Base-by-base conservation (phyloP, 1,140 invertebrate genomes). In the Trichonephila inaurata region DNA sequence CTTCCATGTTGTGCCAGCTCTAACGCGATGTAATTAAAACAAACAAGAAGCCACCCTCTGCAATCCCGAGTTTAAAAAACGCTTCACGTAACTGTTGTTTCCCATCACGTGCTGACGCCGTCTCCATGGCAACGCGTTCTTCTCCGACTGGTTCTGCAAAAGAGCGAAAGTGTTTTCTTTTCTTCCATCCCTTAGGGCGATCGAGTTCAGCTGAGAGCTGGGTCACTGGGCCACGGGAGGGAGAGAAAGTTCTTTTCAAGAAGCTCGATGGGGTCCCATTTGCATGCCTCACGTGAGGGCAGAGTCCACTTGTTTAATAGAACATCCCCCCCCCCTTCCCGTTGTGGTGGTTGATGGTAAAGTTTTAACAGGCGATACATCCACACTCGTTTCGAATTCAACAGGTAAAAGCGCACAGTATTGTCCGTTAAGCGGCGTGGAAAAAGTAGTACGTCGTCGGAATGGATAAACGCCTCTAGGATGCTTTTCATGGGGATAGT, bases 171-270 rank as follows among this genome's bases (percentile, higher is more conserved):
- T 69, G 66, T n/a, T 69, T 51, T 51, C 51, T 51, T 40, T 40
- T 10, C 66, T 69, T 28, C n/a, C 24, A 24, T 69, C 62, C 60
- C 51, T 24, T 60, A 64, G 24, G 51, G 60, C 10, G 61, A 64
- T 87, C 60, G 85, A 64, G 85, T 87, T 60, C 61, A 87, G 58
- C 66, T 87, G 60, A 16, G 60, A 87, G 85, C 61, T 87, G 60
- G 85, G 85, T 61, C 61, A 87, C 85, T 87, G 60, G 85, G 85
- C 28, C 85, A 61, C 85, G 72, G 28, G 33, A 40, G 33, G 2
- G 33, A 51, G 72, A 77, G 28, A 77, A 40, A 33, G 28, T 18
- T 64, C 62, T 64, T 21, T 64, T 21, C 62, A 64, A 21, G 18
- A 64, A 21, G 16, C 62, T 6, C 16, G 62, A 7, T 64, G 62